Conservation (phyloP, 2,888 invertebrate species). For the Lydus trimaculatus region DNA sequence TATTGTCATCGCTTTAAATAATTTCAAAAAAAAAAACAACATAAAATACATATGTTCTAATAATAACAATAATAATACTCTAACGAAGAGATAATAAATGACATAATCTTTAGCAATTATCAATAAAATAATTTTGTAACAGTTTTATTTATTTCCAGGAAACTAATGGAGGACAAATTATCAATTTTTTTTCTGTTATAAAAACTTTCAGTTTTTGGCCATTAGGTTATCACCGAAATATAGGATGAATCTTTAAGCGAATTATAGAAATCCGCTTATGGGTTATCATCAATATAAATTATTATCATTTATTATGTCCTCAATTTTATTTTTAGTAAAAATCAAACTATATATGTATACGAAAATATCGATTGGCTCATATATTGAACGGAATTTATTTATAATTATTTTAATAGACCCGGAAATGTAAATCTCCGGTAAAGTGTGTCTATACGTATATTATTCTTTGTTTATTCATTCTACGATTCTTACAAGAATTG, state of each 20-base stretch:
- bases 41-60: neutral
- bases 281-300: neutral
- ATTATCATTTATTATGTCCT: neutral
- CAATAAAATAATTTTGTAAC: neutral
- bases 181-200: no score
- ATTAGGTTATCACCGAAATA: neutral
- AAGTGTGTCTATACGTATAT: constrained; percentile 15
- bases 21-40: neutral
- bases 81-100: neutral
- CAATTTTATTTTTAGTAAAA: neutral
- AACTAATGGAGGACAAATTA: constrained; percentile 2
- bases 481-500: constrained; percentile 18
- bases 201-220: neutral
- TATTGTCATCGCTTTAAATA: neutral
- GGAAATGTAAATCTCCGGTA: constrained; percentile 39
- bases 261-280: neutral
- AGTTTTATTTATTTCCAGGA: neutral
- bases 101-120: neutral
- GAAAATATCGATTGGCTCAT: constrained; percentile 37
- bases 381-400: constrained; percentile 28
- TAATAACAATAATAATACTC: neutral
- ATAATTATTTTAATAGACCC: constrained; percentile 39
- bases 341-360: neutral
- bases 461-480: constrained; percentile 28
- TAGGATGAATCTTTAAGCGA: neutral